Evolutionary conservation across 64 coral and sea anemone species (phyloP), one percentile per base, ranked within the genome.

Genomic region (Astreopora myriophthalma): DNA sequence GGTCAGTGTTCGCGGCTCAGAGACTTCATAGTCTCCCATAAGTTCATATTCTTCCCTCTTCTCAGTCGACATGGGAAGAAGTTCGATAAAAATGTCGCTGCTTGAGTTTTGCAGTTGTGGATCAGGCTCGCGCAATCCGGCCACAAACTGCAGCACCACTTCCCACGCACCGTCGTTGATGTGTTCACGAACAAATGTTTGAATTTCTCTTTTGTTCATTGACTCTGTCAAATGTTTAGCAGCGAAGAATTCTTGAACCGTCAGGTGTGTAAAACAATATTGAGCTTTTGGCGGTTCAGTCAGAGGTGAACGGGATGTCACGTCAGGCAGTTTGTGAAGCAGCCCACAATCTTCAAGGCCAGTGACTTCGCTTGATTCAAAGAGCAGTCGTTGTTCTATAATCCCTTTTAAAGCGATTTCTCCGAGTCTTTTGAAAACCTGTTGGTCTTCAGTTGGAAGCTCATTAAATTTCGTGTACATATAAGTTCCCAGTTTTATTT

Each of bases 231-330:
- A 22, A 20, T 38, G n/a, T 25, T 39, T 24, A 26, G 93, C 93
- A 35, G 93, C 93, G 11, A 95, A 46, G 39, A 95, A 90, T 27
- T 95, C 93, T 38, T 95, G 93, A 3, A 95, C 17, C 5, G 93
- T 95, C 14, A 95, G 44, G 58, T 95, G 87, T 22, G 84, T 48
- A 16, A 95, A 95, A n/a, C 80, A 90, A 26, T 36, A 95, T 24
- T 90, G 51, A 5, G 79, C 83, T 28, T 37, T 39, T 10, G 40
- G 40, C 20, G 40, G 39, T 8, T 27, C 63, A 26, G 11, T 26
- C 11, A 11, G n/a, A n/a, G n/a, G n/a, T n/a, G n/a, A 26, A 26
- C 63, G 63, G 25, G 30, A 44, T 31, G 42, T 26, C 2, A 37
- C 22, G 29, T 92, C 48, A 3, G 89, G 89, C 22, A 95, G 73